These are phyloP conservation scores for Pseudococcus viburni DNA, from an alignment of 2,888 invertebrate genomes.

Conservation along the genomic window DNA sequence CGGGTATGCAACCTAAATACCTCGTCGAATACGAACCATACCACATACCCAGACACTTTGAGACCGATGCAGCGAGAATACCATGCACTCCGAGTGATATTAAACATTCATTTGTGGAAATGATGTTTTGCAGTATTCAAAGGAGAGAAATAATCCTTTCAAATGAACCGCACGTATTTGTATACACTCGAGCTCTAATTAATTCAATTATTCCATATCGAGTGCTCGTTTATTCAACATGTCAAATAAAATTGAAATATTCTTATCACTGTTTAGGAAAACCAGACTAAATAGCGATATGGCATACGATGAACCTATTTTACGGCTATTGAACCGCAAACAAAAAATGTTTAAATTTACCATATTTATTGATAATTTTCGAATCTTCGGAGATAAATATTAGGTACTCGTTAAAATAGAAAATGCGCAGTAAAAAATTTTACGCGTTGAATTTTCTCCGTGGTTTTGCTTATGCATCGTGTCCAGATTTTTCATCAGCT, in stretches of 20 bases:
- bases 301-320: constrained; percentile 45
- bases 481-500: no score
- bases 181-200: neutral
- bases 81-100: neutral
- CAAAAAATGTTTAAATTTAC: constrained; percentile 17
- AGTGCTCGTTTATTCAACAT: constrained; percentile 7
- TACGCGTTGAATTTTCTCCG: no score
- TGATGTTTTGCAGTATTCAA: neutral
- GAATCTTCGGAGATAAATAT: neutral
- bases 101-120: neutral
- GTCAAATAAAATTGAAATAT: constrained; percentile 35
- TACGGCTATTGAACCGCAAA: constrained; percentile 45
- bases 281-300: constrained; percentile 34
- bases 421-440: no score
- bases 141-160: neutral
- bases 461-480: no score
- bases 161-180: neutral
- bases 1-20: neutral
- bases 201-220: constrained; percentile 16
- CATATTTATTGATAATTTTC: constrained; percentile 44
- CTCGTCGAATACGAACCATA: neutral
- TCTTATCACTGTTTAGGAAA: constrained; percentile 28
- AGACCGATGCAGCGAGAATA: neutral
- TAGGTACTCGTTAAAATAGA: no score
- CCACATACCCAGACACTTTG: neutral